Conservation (phyloP, 2,113 vertebrate genomes). For the Odocoileus hemionus region DNA sequence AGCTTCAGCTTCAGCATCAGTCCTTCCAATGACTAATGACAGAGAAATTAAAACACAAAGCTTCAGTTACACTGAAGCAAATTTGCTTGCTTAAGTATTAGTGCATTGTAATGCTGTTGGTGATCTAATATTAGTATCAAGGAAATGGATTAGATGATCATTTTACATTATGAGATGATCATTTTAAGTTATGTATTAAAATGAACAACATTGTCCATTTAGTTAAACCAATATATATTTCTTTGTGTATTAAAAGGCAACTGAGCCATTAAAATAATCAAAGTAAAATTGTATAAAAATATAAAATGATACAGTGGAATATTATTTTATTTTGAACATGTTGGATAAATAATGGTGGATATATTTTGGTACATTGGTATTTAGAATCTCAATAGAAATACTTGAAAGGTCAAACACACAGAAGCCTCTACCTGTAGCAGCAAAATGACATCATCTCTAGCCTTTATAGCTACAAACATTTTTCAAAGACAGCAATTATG, state of each 20-base stretch:
- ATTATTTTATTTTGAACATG: conserved; percentile 37
- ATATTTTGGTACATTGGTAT: conserved; percentile 46
- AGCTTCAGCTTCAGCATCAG: not conserved
- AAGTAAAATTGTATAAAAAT: not conserved
- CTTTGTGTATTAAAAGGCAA: not conserved
- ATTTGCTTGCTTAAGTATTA: not conserved
- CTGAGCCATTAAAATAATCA: not conserved
- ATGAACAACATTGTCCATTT: not conserved
- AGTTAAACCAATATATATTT: not conserved
- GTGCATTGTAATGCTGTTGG: not conserved
- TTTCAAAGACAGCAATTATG: conserved; percentile 71
- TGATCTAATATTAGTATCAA: not conserved
- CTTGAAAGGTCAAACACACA: conserved; percentile 54
- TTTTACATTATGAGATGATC: not conserved
- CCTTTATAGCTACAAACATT: conserved; percentile 66
- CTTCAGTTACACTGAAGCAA: not conserved
- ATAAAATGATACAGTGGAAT: not conserved
- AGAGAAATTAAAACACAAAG: not conserved
- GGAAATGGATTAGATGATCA: not conserved
- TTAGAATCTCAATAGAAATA: conserved; percentile 57
- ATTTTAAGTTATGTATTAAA: conserved; percentile 17
- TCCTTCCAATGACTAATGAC: not conserved
- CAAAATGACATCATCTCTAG: conserved; percentile 71
- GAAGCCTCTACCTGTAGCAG: conserved; percentile 47
- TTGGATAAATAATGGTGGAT: conserved; percentile 34